Conservation (phyloP, 2,888 invertebrate species). For the Microctonus brassicae region DNA sequence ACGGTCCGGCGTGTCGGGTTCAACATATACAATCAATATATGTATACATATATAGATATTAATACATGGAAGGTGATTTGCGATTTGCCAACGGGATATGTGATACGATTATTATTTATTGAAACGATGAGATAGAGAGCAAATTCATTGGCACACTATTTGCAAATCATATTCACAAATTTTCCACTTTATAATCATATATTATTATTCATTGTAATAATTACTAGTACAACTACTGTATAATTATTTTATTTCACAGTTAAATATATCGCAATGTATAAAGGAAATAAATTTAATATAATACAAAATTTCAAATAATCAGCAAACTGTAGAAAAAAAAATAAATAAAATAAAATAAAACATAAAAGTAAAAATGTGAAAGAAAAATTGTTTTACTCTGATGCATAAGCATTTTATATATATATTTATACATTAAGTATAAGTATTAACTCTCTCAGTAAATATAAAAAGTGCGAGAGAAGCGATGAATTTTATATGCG, state of each 20-base stretch:
- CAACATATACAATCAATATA: conserved; percentile 23
- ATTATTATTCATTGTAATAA: not conserved
- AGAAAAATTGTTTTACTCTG: not conserved
- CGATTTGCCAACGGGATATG: conserved; percentile 44
- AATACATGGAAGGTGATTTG: conserved; percentile 45
- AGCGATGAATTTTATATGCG: not conserved
- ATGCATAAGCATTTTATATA: not conserved
- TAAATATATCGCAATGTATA: no score
- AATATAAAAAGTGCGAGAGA: not conserved
- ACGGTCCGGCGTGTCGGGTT: conserved; percentile 36
- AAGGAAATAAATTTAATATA: no score
- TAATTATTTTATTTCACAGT: no score
- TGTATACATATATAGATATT: not conserved
- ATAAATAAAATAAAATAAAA: not conserved
- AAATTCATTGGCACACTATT: not conserved
- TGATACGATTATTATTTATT: conserved; percentile 47
- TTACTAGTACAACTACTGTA: no score
- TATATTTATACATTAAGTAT: not conserved
- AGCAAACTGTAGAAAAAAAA: no score
- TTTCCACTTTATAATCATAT: not conserved
- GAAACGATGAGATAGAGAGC: not conserved
- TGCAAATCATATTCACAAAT: not conserved
- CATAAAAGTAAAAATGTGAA: not conserved
- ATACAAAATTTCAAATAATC: no score
- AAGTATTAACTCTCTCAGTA: not conserved